phyloP scores from a whole-genome alignment of 2,797 vertebrate genomes.

The Scarus forsteni region DNA sequence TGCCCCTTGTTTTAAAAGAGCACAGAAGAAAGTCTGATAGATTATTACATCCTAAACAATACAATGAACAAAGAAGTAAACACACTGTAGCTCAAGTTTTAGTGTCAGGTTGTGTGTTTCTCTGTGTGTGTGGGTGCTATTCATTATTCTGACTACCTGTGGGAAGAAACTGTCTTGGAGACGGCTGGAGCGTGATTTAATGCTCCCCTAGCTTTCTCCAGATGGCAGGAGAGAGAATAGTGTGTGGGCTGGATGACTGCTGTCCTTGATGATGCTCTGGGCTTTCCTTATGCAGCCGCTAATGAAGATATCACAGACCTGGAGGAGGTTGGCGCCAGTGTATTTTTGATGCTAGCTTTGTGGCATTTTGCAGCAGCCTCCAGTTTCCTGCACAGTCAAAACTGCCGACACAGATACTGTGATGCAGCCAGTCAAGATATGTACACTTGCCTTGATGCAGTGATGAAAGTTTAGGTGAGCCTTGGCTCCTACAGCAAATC shows the following conservation, averaged over 20 bases:
- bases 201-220: constrained; percentile 68
- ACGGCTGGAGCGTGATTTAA: constrained; percentile 68
- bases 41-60: constrained; percentile 24
- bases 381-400: constrained; percentile 46
- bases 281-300: constrained; percentile 65
- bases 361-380: constrained; percentile 36
- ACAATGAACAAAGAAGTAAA: constrained; percentile 17
- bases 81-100: constrained; percentile 7
- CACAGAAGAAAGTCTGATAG: constrained; percentile 20
- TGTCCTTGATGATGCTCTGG: constrained; percentile 74
- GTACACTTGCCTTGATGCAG: constrained; percentile 8
- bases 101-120: constrained; percentile 4
- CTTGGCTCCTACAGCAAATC: constrained; percentile 29
- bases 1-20: constrained; percentile 2
- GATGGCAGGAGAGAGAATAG: constrained; percentile 67
- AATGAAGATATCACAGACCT: constrained; percentile 71
- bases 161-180: constrained; percentile 67
- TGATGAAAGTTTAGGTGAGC: constrained; percentile 40
- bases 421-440: constrained; percentile 42
- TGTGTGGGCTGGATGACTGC: constrained; percentile 72
- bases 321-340: constrained; percentile 45
- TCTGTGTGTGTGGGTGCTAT: constrained; percentile 31
- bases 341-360: constrained; percentile 56
- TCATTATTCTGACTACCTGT: constrained; percentile 69
- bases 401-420: constrained; percentile 25